Base-by-base conservation (phyloP, 53 echinoderm and acorn worm species). In the Temnopleurus reevesii region DNA sequence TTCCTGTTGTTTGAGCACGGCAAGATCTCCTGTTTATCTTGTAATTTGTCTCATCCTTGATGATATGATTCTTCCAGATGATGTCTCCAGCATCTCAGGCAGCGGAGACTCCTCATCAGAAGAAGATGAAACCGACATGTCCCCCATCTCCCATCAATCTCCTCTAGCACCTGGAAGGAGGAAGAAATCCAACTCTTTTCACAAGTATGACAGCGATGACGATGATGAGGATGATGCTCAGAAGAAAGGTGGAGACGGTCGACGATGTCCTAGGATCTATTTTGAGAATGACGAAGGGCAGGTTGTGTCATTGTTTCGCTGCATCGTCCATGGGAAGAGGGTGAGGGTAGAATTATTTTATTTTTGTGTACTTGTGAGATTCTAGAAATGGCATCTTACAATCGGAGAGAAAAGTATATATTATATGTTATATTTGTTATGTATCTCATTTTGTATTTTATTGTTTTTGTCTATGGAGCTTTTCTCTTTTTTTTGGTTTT, bases 31-130 rank as follows among this genome's bases (percentile, higher is more conserved):
- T n/a, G n/a, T n/a, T n/a, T n/a, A n/a, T n/a, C n/a, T n/a, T n/a
- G n/a, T n/a, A n/a, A n/a, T n/a, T n/a, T n/a, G n/a, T n/a, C n/a
- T n/a, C n/a, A n/a, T n/a, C n/a, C n/a, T 59, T 30, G 10, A 61
- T 30, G 29, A 13, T 31, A 45, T 53, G 35, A 5, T 15, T 5
- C 76, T 33, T 81, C 3, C 31, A 98, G 98, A 93, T 58, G 94
- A 98, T 83, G 91, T 96, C 17, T 98, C 98, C 35, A 98, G 95
- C 83, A 95, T 97, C 23, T 98, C 98, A 36, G 95, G 99, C 21
- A 95, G 96, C 90, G 93, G 94, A 8, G 71, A 87, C 53, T 87
- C 88, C 53, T 76, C 92, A 5, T 89, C 79, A 23, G 89, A 86
- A 34, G 92, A 90, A 17, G 85, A 81, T 44, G 93, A 92, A 43